These are phyloP conservation scores for Xestobium rufovillosum DNA, from an alignment of 2,888 invertebrate species.

Conservation along the genomic window DNA sequence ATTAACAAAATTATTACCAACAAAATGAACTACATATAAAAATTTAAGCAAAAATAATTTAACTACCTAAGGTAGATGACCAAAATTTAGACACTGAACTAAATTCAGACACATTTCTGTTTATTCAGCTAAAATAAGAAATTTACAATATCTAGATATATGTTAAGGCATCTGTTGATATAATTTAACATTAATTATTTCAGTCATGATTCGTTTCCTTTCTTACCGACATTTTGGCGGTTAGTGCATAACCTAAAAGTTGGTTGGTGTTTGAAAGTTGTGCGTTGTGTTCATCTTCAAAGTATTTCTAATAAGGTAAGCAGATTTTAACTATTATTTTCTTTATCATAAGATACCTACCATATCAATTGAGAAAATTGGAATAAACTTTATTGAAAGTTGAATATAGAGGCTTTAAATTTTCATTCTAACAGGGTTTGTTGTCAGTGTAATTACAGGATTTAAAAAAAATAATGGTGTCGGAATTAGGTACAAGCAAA, in stretches of 20 bases:
- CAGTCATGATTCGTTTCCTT: background rate
- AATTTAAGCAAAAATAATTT: no score
- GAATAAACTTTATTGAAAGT: background rate
- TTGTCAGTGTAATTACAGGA: background rate
- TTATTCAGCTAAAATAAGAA: no score
- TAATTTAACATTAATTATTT: background rate
- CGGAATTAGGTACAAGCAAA: slow-evolving; percentile 10
- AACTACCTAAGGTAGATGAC: no score
- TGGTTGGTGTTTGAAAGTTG: background rate
- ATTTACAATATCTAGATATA: no score
- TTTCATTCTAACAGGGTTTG: slow-evolving; percentile 1
- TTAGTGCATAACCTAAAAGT: background rate
- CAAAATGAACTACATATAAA: no score
- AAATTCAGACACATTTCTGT: no score
- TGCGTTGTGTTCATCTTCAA: background rate
- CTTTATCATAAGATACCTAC: background rate
- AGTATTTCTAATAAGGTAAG: slow-evolving; percentile 1
- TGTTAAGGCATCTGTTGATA: no score
- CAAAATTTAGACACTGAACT: no score
- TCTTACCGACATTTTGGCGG: background rate
- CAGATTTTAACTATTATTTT: slow-evolving; percentile 2
- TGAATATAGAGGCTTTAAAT: background rate
- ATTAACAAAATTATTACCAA: no score
- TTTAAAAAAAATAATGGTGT: slow-evolving; percentile 10
- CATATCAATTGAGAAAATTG: slow-evolving; percentile 1